Conservation (phyloP, 1,140 invertebrate species). For the Listronotus oregonensis region DNA sequence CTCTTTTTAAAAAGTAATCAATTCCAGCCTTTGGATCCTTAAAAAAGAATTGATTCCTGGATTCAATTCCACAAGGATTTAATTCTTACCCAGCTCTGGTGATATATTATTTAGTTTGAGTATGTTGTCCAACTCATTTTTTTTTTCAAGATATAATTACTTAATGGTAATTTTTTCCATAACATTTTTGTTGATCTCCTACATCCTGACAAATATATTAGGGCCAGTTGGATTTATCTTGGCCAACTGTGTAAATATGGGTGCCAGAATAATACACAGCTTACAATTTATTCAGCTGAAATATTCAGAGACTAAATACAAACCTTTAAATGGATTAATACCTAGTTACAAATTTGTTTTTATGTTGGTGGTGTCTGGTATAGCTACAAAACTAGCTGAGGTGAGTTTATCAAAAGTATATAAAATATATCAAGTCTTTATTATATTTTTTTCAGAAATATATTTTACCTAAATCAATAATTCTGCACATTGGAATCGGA, state of each 20-base stretch:
- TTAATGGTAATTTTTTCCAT: slow-evolving; percentile 89
- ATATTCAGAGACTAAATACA: slow-evolving; percentile 66
- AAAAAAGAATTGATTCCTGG: no score
- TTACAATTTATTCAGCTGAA: slow-evolving; percentile 71
- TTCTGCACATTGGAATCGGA: slow-evolving; percentile 68
- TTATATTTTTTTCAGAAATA: slow-evolving; percentile 58
- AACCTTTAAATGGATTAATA: slow-evolving; percentile 70
- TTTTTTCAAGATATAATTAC: slow-evolving; percentile 77
- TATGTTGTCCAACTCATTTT: slow-evolving; percentile 11
- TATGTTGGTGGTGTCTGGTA: slow-evolving; percentile 64
- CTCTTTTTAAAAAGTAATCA: no score
- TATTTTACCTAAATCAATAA: slow-evolving; percentile 62
- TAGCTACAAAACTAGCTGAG: slow-evolving; percentile 70
- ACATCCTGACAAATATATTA: slow-evolving; percentile 76
- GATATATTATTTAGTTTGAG: not conserved
- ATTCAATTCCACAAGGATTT: no score
- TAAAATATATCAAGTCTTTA: slow-evolving; percentile 16
- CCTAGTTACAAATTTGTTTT: slow-evolving; percentile 70
- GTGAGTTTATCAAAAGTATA: slow-evolving; percentile 52
- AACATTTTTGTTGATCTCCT: slow-evolving; percentile 80
- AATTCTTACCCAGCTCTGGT: no score
- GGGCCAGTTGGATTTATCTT: slow-evolving; percentile 92
- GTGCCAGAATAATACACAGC: slow-evolving; percentile 78
- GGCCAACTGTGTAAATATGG: slow-evolving; percentile 94
- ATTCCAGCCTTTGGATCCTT: no score